Percentiles rank a stretch among this genome's conserved stretches.
Conservation (phyloP, 2,113 vertebrate genomes). For the Nyctibius bracteatus region DNA sequence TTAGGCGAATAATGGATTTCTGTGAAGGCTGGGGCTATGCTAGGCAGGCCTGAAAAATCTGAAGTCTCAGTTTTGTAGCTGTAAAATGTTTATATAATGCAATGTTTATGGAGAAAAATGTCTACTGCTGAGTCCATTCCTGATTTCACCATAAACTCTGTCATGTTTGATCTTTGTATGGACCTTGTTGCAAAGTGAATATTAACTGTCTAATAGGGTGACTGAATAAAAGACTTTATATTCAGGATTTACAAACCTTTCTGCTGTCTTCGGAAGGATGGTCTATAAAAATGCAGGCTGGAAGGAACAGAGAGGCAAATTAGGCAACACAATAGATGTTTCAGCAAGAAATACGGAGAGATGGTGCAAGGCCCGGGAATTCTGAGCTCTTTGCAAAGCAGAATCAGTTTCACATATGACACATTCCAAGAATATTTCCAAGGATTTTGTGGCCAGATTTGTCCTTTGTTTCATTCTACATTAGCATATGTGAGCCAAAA, state of each 20-base stretch:
- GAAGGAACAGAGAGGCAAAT: not conserved
- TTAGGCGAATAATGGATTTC: not conserved
- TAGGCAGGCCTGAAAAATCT: not conserved
- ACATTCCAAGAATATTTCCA: not conserved
- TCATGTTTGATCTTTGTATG: not conserved
- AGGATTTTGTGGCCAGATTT: not conserved
- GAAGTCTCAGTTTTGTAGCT: not conserved
- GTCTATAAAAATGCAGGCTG: not conserved
- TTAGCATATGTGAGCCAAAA: not conserved
- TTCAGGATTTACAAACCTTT: not conserved
- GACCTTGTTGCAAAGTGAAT: not conserved
- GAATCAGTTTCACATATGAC: rapidly evolving
- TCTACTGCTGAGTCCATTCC: not conserved
- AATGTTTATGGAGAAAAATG: not conserved
- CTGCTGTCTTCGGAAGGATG: not conserved
- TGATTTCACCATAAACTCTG: not conserved
- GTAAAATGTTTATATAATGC: not conserved
- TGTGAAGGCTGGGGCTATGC: not conserved
- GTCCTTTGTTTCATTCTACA: not conserved
- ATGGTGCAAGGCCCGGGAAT: not conserved
- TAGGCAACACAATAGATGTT: not conserved
- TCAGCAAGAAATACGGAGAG: not conserved
- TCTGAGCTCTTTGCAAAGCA: not conserved
- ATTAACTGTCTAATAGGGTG: not conserved
- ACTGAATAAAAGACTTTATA: not conserved